phyloP scores from a whole-genome alignment of 2,797 vertebrate genomes.

The Trichosurus vulpecula region DNA sequence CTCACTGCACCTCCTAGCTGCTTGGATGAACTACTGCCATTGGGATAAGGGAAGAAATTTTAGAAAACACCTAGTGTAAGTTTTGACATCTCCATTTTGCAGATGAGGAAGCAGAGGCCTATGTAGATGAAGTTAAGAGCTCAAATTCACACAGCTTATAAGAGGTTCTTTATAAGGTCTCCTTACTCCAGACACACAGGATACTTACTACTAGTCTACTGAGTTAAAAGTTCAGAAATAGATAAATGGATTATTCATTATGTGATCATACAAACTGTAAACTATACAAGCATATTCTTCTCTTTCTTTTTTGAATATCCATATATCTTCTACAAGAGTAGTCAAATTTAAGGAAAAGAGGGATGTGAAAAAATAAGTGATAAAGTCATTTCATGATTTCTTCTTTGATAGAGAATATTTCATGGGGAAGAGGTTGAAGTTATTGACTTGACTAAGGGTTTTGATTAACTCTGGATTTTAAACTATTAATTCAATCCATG shows the following conservation, averaged over 20 bases:
- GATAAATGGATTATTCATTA: neutral
- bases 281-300: neutral
- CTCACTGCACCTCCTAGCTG: neutral
- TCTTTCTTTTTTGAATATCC: constrained; percentile 14
- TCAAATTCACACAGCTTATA: neutral
- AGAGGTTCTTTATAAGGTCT: neutral
- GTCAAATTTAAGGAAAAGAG: neutral
- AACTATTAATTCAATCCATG: neutral
- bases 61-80: neutral
- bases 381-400: neutral
- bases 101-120: neutral
- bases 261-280: neutral
- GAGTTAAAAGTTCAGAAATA: neutral
- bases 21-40: neutral
- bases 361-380: too few species aligned
- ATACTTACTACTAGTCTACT: neutral
- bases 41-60: neutral
- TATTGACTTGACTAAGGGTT: constrained; percentile 20
- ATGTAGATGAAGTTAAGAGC: neutral
- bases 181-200: neutral
- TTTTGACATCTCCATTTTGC: neutral
- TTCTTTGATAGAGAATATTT: neutral
- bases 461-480: constrained; percentile 21
- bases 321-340: neutral
- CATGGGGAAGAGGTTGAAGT: neutral